Base-by-base conservation (phyloP, 2,797 vertebrate genomes). In the Morus bassanus region DNA sequence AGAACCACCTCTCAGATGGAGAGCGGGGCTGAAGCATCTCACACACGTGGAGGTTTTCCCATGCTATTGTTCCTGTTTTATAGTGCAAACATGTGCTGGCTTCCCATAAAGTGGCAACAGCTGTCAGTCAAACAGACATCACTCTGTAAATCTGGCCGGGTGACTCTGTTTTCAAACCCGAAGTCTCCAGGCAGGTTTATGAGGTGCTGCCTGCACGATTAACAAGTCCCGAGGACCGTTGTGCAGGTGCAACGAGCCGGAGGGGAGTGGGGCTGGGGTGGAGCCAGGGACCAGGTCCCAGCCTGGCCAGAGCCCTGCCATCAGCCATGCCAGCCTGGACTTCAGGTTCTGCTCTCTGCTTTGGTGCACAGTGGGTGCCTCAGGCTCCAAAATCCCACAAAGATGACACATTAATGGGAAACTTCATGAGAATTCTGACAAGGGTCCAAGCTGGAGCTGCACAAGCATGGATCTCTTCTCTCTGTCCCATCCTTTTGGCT, bases 141-240 rank as follows among this genome's bases (percentile, higher is more conserved):
- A 97, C 93, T 93, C 94, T 61, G 87, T 98, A 98, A 97, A 98
- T 94, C 97, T 94, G 67, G 57, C 53, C 0, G 0, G 57, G 77
- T 63, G 33, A 67, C 67, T 72, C 56, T 2, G 84, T 8, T 57
- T 65, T 86, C 53, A 41, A 74, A 45, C 30, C 57, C 1, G 4
- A 90, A 78, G 65, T 85, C 91, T 56, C 56, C 51, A 69, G 69
- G 95, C 89, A 96, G 94, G 83, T 98, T 98, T 98, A 98, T 0
- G 93, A 97, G 96, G 96, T 96, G 97, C 64, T 23, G 7, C 69
- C 79, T 86, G 85, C 1, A 6, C 89, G 94, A 96, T 89, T 95
- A 89, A 97, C 84, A 85, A 61, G 86, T 76, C 70, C 50, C 10
- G 25, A 45, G 56, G 53, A 63, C 3, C 3, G 10, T 48, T 10